Percentiles rank a stretch among this genome's conserved stretches.
These are phyloP conservation scores for Oncorhynchus kisutch DNA, from an alignment of 2,113 vertebrate genomes.

Conservation along the genomic window DNA sequence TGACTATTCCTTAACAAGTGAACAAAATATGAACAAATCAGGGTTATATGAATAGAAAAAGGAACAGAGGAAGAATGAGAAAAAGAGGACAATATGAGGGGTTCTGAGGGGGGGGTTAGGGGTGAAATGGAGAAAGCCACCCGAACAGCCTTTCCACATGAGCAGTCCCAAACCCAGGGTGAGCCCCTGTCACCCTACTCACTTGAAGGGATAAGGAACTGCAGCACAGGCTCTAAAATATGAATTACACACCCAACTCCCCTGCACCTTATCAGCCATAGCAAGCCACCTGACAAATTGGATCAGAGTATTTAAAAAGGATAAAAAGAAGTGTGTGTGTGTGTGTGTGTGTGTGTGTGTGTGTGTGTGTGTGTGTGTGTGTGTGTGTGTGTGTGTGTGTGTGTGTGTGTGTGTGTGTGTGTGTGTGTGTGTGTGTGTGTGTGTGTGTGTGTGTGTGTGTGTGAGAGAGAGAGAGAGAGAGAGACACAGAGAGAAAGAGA, in stretches of 20 bases:
- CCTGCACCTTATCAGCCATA: constrained; percentile 15
- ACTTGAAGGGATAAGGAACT: constrained; percentile 72
- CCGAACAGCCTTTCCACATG: constrained; percentile 71
- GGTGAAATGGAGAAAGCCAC: constrained; percentile 61
- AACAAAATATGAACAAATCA: neutral
- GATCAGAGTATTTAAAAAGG: constrained; percentile 72
- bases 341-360: constrained; percentile 4
- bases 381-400: neutral
- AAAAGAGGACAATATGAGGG: neutral
- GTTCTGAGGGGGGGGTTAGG: constrained; percentile 57
- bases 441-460: no score
- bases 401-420: neutral
- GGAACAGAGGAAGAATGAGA: neutral
- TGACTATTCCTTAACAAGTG: neutral
- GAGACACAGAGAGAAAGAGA: no score
- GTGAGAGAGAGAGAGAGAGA: no score
- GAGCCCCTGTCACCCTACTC: constrained; percentile 40
- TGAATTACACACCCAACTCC: constrained; percentile 67
- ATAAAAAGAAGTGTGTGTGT: constrained; percentile 57
- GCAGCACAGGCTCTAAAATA: constrained; percentile 52
- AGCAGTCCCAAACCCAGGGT: constrained; percentile 60
- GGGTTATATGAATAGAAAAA: neutral
- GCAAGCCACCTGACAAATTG: constrained; percentile 71
- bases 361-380: neutral
- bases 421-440: no score